phyloP scores from a whole-genome alignment of 2,797 vertebrate species.

The Mus spretus region DNA sequence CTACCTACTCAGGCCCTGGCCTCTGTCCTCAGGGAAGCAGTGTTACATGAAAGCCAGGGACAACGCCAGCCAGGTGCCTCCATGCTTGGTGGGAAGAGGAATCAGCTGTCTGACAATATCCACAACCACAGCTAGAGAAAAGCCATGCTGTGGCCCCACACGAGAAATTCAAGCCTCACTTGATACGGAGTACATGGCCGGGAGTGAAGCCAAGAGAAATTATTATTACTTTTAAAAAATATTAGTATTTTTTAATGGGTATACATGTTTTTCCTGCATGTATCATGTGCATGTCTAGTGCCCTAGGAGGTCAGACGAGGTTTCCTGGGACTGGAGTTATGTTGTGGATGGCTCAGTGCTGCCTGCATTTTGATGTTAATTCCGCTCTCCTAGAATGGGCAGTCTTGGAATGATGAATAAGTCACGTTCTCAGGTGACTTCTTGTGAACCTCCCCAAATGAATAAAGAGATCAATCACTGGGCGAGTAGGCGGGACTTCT shows the following conservation, averaged over 20 bases:
- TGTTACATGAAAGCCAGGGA: not conserved
- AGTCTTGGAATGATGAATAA: too few relatives aligned
- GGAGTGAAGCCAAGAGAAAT: not conserved
- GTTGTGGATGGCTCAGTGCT: too few relatives aligned
- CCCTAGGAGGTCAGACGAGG: not conserved
- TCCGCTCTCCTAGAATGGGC: too few relatives aligned
- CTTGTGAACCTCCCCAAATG: too few relatives aligned
- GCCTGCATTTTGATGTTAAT: too few relatives aligned
- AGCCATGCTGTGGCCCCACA: constrained; percentile 11
- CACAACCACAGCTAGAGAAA: not conserved
- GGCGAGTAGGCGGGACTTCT: too few relatives aligned
- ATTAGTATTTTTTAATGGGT: not conserved
- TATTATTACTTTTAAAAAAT: not conserved
- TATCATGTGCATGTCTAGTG: not conserved
- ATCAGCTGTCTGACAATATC: not conserved
- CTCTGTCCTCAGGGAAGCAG: not conserved
- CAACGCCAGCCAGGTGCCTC: not conserved
- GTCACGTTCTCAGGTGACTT: too few relatives aligned
- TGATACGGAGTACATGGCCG: not conserved
- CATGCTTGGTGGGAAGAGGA: not conserved
- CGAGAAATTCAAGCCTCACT: not conserved
- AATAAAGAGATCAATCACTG: too few relatives aligned
- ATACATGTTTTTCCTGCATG: not conserved
- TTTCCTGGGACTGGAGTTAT: too few relatives aligned
- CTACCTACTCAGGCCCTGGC: not conserved